phyloP scores from a whole-genome alignment of 2,888 invertebrate species.

The Limnephilus rhombicus region DNA sequence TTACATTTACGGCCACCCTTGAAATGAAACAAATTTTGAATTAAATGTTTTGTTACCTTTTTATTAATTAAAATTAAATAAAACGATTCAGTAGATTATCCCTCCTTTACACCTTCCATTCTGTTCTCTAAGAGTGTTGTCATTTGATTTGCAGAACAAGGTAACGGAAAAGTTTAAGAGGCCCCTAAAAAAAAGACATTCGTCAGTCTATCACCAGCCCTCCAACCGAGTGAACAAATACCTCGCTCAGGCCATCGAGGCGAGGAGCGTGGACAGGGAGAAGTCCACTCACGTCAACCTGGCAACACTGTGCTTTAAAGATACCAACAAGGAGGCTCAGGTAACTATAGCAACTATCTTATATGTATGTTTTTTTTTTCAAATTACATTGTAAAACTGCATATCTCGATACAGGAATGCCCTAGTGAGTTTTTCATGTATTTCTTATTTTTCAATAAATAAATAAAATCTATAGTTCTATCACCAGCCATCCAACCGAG shows the following conservation, averaged over 20 bases:
- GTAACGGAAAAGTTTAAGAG: conserved; percentile 92
- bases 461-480: too few relatives aligned
- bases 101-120: neutral
- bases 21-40: neutral
- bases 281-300: conserved; percentile 93
- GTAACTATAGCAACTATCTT: too few relatives aligned
- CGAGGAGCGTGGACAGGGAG: conserved; percentile 92
- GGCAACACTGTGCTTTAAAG: conserved; percentile 91
- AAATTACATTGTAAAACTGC: too few relatives aligned
- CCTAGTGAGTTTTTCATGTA: too few relatives aligned
- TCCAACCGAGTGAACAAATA: conserved; percentile 95
- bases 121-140: neutral
- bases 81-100: neutral
- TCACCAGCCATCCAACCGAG: conserved; percentile 93
- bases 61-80: neutral
- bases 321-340: conserved; percentile 89
- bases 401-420: too few relatives aligned
- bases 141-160: conserved; percentile 81
- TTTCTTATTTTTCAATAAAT: too few relatives aligned
- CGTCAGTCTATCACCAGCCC: conserved; percentile 91
- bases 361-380: too few relatives aligned
- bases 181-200: conserved; percentile 92
- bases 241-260: conserved; percentile 93
- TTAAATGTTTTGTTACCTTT: neutral
- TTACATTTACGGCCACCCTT: too few relatives aligned